phyloP scores from a whole-genome alignment of 2,797 vertebrate species.

The Myotis myotis region DNA sequence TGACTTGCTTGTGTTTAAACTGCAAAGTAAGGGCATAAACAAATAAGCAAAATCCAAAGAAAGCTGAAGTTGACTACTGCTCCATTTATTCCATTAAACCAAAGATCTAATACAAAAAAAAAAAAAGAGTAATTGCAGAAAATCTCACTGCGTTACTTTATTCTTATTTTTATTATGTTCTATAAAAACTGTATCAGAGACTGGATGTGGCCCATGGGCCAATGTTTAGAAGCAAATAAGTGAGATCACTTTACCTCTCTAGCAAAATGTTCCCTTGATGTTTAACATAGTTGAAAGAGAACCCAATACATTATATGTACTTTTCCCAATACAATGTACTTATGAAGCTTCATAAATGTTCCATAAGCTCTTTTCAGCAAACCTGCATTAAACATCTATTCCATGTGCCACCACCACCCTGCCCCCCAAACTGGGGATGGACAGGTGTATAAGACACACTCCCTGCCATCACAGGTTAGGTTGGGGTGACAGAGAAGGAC shows the following conservation, averaged over 20 bases:
- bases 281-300: slow-evolving; percentile 23
- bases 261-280: not conserved
- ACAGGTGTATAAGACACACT: not conserved
- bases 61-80: not conserved
- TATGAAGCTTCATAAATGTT: not conserved
- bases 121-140: not conserved
- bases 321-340: not conserved
- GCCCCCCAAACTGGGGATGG: not conserved
- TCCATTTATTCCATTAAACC: slow-evolving; percentile 7
- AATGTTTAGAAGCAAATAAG: not conserved
- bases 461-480: not conserved
- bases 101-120: not conserved
- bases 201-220: not conserved
- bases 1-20: slow-evolving; percentile 62
- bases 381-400: not conserved
- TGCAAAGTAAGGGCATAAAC: slow-evolving; percentile 28
- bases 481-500: not conserved
- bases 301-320: not conserved
- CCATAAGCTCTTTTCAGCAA: not conserved
- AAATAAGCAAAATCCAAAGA: slow-evolving; percentile 56
- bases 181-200: slow-evolving; percentile 11
- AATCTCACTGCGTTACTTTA: not conserved
- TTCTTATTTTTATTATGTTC: slow-evolving; percentile 17
- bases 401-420: not conserved
- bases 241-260: not conserved